Base-by-base conservation (phyloP, 2,888 invertebrate species). In the Calliopum simillimum region DNA sequence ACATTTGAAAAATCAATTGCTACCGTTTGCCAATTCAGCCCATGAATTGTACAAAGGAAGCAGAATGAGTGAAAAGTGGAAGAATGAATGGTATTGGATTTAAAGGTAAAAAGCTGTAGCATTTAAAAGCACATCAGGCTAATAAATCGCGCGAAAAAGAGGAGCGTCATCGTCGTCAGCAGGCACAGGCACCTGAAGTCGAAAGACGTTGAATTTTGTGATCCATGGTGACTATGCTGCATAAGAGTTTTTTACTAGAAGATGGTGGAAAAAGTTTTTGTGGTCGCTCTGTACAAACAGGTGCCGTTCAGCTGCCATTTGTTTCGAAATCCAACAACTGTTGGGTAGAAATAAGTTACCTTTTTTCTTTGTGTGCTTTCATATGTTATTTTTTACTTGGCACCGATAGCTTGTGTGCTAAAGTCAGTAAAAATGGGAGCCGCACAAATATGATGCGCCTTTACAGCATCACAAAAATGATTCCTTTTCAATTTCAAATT, bases 51-150 rank as follows among this genome's bases (percentile, higher is more conserved):
- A 8, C 33, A 33, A 8, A 33, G 33, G 33, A 33, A 8, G 8
- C 33, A 33, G 4, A 8, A 33, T 33, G 33, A 8, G 33, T 3
- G 8, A 33, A 3, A 33, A 33, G 33, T 33, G 33, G 33, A 6
- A 6, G 33, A 8, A 1, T 33, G 33, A 33, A 8, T 33, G 1
- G 33, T 8, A 23, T 53, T 53, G 53, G 12, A 21, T 53, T 53
- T 53, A 14, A 62, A 16, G 63, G 51, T 33, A 49, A 51, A 33
- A 8, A 25, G 49, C 33, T 33, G 25, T 3, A 47, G 44, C 55
- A 55, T 55, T 65, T 65, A 65, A 65, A 65, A 65, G 53, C 44
- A 44, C 65, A 65, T 65, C 65, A 49, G 49, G 16, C 33, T 47
- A 33, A 63, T 55, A 63, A 63, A 63, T 63, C 63, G 47, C 62